Evolutionary conservation across 1,140 invertebrate species (phyloP).

Genomic region (Odontomachus brunneus): DNA sequence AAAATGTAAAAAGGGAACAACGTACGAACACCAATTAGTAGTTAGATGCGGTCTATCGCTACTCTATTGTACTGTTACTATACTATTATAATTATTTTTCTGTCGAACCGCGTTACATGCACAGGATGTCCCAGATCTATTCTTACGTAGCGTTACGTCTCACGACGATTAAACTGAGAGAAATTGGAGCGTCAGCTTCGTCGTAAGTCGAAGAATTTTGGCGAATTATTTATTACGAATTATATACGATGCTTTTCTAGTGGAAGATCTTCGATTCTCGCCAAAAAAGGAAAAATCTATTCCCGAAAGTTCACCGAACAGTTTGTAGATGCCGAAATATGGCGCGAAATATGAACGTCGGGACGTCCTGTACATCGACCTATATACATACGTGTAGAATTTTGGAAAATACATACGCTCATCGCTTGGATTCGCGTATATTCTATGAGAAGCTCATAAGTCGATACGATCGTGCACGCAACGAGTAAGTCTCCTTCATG

Average conservation of each 20-base stretch:
- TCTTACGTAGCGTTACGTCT: neutral
- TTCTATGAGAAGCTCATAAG: constrained; percentile 29
- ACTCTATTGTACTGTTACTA: constrained; percentile 65
- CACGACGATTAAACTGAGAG: too few relatives aligned
- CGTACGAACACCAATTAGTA: constrained; percentile 86
- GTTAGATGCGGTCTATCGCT: constrained; percentile 84
- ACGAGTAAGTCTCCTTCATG: constrained; percentile 40
- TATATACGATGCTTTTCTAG: too few relatives aligned
- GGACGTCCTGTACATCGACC: constrained; percentile 19
- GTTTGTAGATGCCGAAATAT: neutral
- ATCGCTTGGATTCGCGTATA: constrained; percentile 36
- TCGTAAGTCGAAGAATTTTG: too few relatives aligned
- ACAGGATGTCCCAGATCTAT: neutral
- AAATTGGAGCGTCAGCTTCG: too few relatives aligned
- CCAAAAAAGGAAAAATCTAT: neutral
- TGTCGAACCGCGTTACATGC: constrained; percentile 54
- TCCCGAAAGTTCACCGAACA: neutral
- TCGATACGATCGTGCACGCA: constrained; percentile 48
- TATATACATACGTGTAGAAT: constrained; percentile 41
- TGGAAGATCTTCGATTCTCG: too few relatives aligned
- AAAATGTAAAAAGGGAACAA: constrained; percentile 84
- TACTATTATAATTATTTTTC: constrained; percentile 63
- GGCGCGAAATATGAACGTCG: neutral
- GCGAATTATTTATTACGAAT: too few relatives aligned
- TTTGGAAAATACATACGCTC: constrained; percentile 29